Evolutionary conservation across 2,888 invertebrate genomes (phyloP), one percentile per base, ranked within the genome.

Genomic region (Polydesmus complanatus): DNA sequence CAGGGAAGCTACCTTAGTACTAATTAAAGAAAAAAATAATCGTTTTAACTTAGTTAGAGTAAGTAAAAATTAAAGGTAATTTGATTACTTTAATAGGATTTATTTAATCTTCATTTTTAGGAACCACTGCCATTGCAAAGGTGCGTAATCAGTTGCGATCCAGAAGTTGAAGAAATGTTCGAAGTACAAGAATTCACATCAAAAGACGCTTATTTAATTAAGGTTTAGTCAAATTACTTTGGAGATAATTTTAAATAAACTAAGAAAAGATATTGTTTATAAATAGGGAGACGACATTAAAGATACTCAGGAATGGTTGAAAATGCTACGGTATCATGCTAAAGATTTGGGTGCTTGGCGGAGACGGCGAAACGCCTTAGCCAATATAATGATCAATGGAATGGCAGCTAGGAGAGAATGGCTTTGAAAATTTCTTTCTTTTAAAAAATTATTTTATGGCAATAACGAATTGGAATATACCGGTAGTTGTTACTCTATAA

Each of bases 291-390:
- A 93, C 74, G 89, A 90, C 69, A 85, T 84, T 67, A 81, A 84
- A 56, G 83, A 88, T 67, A 93, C 93, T 0, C 84, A 85, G 67
- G 83, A 85, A 27, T 95, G 95, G 94, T 88, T 91, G 74, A 82
- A 86, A 22, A 88, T 89, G 69, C 77, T 95, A 59, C 91, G 93
- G 73, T 88, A 86, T 70, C 91, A 93, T 73, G 88, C 91, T 25
- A 88, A 90, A 72, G 89, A 92, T 62, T 84, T 94, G 67, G 94
- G 94, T 62, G 83, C 88, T 5, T 95, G 95, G 95, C 81, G 94
- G 58, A 85, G 87, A 73, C 79, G 94, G 65, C 81, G 95, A 48
- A 92, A 91, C 70, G 95, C 93, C 3, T 78, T 95, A 68, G 92
- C 94, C n/a, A 94, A 95, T 72, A 94, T 95, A 67, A 94, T 95